phyloP scores from a whole-genome alignment of 2,113 vertebrate species.

The Chinchilla lanigera region DNA sequence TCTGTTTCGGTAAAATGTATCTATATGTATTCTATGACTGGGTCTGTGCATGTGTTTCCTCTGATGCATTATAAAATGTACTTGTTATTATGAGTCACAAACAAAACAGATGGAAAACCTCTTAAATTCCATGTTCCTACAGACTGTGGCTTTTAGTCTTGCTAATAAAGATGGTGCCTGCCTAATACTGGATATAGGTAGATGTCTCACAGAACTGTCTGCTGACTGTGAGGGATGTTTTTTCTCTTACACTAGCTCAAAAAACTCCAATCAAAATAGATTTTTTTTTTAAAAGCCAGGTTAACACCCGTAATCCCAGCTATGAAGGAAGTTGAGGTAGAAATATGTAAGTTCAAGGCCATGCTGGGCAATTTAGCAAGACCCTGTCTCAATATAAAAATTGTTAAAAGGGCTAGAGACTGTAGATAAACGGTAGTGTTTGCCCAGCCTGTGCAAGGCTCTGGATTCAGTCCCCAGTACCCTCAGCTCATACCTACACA shows the following conservation, averaged over 20 bases:
- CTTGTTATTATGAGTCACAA: neutral
- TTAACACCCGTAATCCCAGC: neutral
- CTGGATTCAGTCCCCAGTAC: neutral
- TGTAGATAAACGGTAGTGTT: neutral
- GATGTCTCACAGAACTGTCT: neutral
- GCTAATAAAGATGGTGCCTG: neutral
- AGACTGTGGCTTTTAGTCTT: neutral
- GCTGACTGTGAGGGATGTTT: neutral
- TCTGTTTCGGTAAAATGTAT: neutral
- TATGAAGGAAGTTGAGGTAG: neutral
- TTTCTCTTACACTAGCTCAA: conserved; percentile 27
- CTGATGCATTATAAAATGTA: neutral
- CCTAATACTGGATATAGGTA: neutral
- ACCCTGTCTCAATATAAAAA: neutral
- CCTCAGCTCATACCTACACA: too few species aligned
- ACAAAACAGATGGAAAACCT: neutral
- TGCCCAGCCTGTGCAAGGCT: neutral
- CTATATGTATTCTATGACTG: neutral
- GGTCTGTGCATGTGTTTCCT: neutral
- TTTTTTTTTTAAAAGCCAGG: neutral
- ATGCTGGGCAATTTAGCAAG: neutral
- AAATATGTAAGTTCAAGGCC: neutral
- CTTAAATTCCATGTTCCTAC: conserved; percentile 1
- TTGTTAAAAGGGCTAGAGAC: neutral
- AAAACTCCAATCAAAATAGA: neutral